Evolutionary conservation across 2,888 invertebrate genomes (phyloP), one percentile per base, ranked within the genome.

Genomic region (Strigamia crassipes): DNA sequence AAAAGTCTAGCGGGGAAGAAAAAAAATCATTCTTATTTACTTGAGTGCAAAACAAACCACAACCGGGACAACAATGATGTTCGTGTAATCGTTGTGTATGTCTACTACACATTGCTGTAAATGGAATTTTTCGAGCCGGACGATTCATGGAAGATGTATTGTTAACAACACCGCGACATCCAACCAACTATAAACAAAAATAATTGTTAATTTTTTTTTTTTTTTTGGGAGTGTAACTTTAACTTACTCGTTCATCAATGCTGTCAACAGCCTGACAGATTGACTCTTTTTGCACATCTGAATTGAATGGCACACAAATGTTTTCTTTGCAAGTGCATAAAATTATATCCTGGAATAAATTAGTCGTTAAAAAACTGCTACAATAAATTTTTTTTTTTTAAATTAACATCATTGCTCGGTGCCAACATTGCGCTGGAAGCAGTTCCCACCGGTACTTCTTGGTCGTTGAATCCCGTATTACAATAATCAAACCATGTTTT

Each of bases 21-120:
- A 80, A 80, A 42, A 21, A 15, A 8, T 51, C 38, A 38, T 38
- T 10, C 27, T 27, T 27, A 80, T 51, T 51, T 80, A 93, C 94
- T 91, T 96, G 95, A 8, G 95, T 93, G 87, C 96, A 96, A 88
- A 95, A 97, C 81, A 95, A 89, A 8, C 96, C 94, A 88, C 97
- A 97, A 0, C 93, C 92, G 0, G 96, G 94, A 86, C 96, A 97
- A 87, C 96, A 96, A 88, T 96, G 94, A 88, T 97, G 97, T 51
- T 91, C 89, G 15, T 91, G 89, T 83, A 96, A 89, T 83, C 95
- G 91, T 85, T 92, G 91, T 83, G 92, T 90, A 88, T 97, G 97
- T 85, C 92, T 91, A 79, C 91, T 91, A 87, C 97, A 97, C 31
- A 94, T 90, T 21, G 94, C 91, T 87, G 93, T 91, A 88, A 93